Conservation (phyloP, 2,888 invertebrate species). For the Caenorhabditis sp. region DNA sequence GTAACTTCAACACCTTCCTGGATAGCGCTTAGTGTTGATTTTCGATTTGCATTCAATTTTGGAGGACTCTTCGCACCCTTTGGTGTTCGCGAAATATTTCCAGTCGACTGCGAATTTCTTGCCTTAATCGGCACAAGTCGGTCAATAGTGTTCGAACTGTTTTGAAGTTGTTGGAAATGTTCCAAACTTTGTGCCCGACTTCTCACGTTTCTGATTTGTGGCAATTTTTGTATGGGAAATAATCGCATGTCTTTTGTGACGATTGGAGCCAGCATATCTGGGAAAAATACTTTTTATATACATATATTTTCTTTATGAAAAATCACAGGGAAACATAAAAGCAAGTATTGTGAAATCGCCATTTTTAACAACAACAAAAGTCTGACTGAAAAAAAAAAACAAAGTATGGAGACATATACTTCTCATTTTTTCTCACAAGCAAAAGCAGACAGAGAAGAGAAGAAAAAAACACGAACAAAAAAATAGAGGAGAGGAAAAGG, state of each 20-base stretch:
- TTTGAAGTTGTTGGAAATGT: conserved; percentile 51
- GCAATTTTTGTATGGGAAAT: conserved; percentile 55
- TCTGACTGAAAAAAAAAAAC: not conserved
- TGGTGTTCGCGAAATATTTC: conserved; percentile 45
- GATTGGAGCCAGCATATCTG: conserved; percentile 61
- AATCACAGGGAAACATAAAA: conserved; percentile 1
- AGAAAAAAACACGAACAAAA: conserved; percentile 7
- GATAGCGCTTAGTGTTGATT: conserved; percentile 54
- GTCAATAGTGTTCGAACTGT: conserved; percentile 25
- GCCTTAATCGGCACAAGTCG: conserved; percentile 43
- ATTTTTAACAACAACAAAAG: not conserved
- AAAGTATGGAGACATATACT: not conserved
- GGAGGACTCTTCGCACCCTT: conserved; percentile 39
- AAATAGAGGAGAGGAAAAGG: not conserved
- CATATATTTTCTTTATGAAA: not conserved
- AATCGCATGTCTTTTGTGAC: conserved; percentile 65
- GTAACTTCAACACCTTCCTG: conserved; percentile 61
- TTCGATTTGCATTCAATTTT: conserved; percentile 42
- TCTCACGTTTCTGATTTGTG: conserved; percentile 60
- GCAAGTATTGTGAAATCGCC: not conserved
- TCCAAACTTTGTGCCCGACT: conserved; percentile 62
- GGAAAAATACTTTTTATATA: not conserved
- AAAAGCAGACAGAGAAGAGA: not conserved
- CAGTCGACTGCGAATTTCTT: conserved; percentile 45
- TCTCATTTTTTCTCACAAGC: not conserved